Base-by-base conservation (phyloP, 1,140 invertebrate genomes). In the Aphelenchoides fujianensis region DNA sequence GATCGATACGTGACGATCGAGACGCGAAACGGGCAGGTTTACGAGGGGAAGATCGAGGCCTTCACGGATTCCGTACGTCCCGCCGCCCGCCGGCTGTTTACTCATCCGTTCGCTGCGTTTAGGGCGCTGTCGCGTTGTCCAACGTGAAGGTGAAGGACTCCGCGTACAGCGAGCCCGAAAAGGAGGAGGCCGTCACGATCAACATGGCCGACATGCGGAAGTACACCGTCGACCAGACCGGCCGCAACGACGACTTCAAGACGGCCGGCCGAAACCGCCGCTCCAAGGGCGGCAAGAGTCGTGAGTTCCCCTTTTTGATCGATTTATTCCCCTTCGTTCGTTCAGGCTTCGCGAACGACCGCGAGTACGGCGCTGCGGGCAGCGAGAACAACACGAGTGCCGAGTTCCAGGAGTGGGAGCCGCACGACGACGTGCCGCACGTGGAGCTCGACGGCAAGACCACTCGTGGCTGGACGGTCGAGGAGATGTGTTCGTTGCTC, bases 401-500 rank as follows among this genome's bases (percentile, higher is more conserved):
- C 19, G 55, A 59, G 28, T 19, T 59, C 7, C 5, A 59, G 34
- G 55, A 27, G 55, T 59, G 55, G 55, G 5, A 7, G 5, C 55
- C 5, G 27, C 27, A 59, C 5, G 55, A 59, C 5, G 55, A 59
- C 19, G 41, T 12, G n/a, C 41, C 41, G 23, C 23, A 23, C 41
- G 41, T 48, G 23, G n/a, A n/a, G 12, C 12, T 12, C 41, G 5
- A 5, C 55, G 19, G 34, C 5, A 32, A 23, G 28, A 27, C 55
- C 55, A 5, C 28, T 16, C 7, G 34, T 59, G 19, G 23, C 55
- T 59, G 28, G 55, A 19, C 12, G 12, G 5, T 19, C 5, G 34
- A 59, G 55, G 5, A 19, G 23, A 5, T 7, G 23, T 32, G 19
- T 7, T 32, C 48, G 66, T 27, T 68, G 66, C 48, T 68, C 66